These are phyloP conservation scores for Amiota minor DNA, from an alignment of 2,888 invertebrate species.

Conservation along the genomic window DNA sequence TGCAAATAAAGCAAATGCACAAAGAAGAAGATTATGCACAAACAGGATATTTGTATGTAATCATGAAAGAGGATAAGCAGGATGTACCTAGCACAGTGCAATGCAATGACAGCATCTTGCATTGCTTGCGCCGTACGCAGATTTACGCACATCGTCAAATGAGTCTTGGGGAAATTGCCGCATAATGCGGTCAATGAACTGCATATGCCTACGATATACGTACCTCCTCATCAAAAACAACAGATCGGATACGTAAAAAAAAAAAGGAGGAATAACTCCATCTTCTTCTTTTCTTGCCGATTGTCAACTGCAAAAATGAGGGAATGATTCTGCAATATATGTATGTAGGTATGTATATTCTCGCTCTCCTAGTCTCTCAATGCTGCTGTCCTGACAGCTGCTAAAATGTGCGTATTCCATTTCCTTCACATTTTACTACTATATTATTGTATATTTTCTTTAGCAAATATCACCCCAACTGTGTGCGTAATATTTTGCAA, in stretches of 20 bases:
- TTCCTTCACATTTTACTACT: not conserved
- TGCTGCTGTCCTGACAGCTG: constrained; percentile 53
- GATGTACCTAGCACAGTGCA: not conserved
- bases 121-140: not conserved
- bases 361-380: not conserved
- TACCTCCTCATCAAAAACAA: not conserved
- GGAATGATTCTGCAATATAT: not conserved
- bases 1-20: constrained; percentile 58
- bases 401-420: constrained; percentile 60
- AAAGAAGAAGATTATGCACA: constrained; percentile 27
- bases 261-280: constrained; percentile 7
- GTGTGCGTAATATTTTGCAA: not conserved
- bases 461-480: constrained; percentile 11
- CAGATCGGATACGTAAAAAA: not conserved
- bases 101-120: not conserved
- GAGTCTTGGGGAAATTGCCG: constrained; percentile 35
- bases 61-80: constrained; percentile 8
- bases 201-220: constrained; percentile 38
- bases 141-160: constrained; percentile 11
- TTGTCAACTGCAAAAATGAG: constrained; percentile 26
- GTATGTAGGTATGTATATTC: no score
- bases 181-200: constrained; percentile 66
- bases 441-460: not conserved
- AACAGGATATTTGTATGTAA: constrained; percentile 29
- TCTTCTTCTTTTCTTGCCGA: constrained; percentile 5